Base-by-base conservation (phyloP, 2,113 vertebrate genomes). In the Corydoras sp. region DNA sequence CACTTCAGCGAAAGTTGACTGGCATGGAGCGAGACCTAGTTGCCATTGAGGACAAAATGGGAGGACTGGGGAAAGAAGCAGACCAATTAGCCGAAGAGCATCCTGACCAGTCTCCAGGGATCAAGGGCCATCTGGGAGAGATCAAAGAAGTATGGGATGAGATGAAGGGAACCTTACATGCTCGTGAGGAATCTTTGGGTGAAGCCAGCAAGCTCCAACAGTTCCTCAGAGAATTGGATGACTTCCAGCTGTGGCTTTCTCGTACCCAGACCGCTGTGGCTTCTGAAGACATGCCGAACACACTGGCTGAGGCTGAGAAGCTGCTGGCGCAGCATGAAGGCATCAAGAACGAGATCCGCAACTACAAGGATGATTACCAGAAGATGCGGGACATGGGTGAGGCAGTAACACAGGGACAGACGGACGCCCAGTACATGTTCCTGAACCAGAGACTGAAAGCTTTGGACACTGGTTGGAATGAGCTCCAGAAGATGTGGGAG, bases 401-500 rank as follows among this genome's bases (percentile, higher is more conserved):
- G 89, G 95, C 94, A 92, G 97, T 99, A 84, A 99, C 97, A 0
- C 96, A 92, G 79, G 97, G 94, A 0, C 97, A 99, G 82, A 99
- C 95, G 0, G 97, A 99, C 0, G 93, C 96, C 9, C 97, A 99
- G 91, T 93, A 99, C 89, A 99, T 99, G 96, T 99, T 99, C 86
- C 87, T 99, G 15, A 89, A 93, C 4, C 97, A 99, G 83, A 88
- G 97, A 78, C 91, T 99, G 0, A 95, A 99, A 81, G 97, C 97
- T 59, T 86, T 99, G 54, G 95, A 99, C 85, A 99, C 96, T 0
- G 97, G 97, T 65, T 99, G 97, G 97, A 98, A 97, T 0, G 97
- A 99, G 84, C 94, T 99, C 32, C 95, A 98, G 89, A 97, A 95
- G 84, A 99, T 99, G 97, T 99, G 97, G 97, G 97, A 98, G 86